These are phyloP conservation scores for Anarsia innoxiella DNA, from an alignment of 2,888 invertebrate species.

Conservation along the genomic window DNA sequence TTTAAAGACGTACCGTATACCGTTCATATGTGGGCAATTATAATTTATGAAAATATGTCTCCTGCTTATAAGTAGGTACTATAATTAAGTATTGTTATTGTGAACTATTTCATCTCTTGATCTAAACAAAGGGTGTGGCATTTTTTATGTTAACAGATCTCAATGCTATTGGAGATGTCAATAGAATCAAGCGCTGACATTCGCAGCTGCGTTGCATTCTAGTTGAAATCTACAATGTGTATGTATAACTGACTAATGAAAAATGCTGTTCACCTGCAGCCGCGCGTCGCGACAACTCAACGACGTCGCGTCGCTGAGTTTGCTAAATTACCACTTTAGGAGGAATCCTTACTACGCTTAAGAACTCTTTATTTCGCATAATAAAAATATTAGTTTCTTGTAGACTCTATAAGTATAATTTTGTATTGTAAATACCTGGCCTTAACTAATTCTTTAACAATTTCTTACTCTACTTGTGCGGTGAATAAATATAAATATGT, in stretches of 20 bases:
- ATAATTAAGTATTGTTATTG: too few species aligned
- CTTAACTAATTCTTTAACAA: neutral
- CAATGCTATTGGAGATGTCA: conserved; percentile 1
- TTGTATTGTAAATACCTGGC: conserved; percentile 10
- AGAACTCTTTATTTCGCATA: conserved; percentile 7
- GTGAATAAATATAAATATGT: too few species aligned
- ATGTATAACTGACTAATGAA: conserved; percentile 3
- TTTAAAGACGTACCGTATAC: conserved; percentile 26
- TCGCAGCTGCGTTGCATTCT: neutral
- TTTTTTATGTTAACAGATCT: conserved; percentile 6
- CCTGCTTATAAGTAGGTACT: conserved; percentile 38
- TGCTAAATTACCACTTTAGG: too few species aligned
- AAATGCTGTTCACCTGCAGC: too few species aligned
- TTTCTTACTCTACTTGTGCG: neutral
- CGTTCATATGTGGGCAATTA: conserved; percentile 66
- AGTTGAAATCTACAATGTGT: neutral
- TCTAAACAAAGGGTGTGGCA: conserved; percentile 1
- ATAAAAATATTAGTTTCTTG: conserved; percentile 6
- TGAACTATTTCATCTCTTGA: too few species aligned
- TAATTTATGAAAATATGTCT: conserved; percentile 70
- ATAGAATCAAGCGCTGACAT: too few species aligned
- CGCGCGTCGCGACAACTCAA: too few species aligned
- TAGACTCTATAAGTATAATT: conserved; percentile 5
- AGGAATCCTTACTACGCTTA: conserved; percentile 6
- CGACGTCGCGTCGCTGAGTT: too few species aligned